Conservation (phyloP, 2,888 invertebrate species). For the Acrobasis consociella region DNA sequence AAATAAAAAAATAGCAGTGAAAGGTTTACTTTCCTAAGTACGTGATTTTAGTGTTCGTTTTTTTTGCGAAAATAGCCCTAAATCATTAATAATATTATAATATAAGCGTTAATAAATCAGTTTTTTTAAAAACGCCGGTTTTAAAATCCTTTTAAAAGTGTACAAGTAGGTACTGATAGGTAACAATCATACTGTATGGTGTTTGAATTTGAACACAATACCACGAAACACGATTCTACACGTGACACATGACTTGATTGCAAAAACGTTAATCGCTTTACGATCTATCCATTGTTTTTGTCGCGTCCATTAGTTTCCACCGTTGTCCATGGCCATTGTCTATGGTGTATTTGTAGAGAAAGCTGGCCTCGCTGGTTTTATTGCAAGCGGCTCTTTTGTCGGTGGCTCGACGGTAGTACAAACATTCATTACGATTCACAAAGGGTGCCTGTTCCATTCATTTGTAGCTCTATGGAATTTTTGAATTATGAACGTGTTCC, state of each 20-base stretch:
- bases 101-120: no score
- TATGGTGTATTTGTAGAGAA: slow-evolving; percentile 38
- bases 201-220: slow-evolving; percentile 9
- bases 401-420: slow-evolving; percentile 21
- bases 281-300: slow-evolving; percentile 18
- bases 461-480: slow-evolving; percentile 14
- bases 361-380: slow-evolving; percentile 29
- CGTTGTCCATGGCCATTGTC: slow-evolving; percentile 29
- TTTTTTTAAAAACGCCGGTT: no score
- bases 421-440: slow-evolving; percentile 23
- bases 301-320: slow-evolving; percentile 16
- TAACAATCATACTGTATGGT: neutral
- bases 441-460: slow-evolving; percentile 19
- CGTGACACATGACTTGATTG: slow-evolving; percentile 18
- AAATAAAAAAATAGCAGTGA: no score
- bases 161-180: no score
- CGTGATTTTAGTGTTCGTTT: no score
- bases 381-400: slow-evolving; percentile 21
- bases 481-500: slow-evolving; percentile 12
- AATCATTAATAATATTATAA: no score
- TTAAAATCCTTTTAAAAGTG: no score
- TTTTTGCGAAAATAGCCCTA: no score
- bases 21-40: no score
- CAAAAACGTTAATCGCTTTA: slow-evolving; percentile 19
- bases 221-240: neutral